A percentile compares a stretch with the other conserved stretches of the same genome.
Evolutionary conservation across 1,140 invertebrate species (phyloP).

Genomic region (Brachionus rotundiformis): DNA sequence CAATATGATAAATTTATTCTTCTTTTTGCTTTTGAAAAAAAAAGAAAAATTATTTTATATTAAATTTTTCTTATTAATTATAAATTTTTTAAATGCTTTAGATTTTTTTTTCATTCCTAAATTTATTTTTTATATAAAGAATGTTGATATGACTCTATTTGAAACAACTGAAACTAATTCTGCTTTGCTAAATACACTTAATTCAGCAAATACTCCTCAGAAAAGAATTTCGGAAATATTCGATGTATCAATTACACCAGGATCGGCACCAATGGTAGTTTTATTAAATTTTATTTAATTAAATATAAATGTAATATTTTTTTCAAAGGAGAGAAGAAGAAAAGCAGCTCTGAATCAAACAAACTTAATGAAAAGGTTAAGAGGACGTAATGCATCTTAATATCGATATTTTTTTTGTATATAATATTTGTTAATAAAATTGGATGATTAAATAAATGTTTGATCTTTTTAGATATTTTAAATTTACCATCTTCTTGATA

Average conservation of each 20-base stretch:
- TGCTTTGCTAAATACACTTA: neutral
- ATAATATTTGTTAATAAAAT: conserved; percentile 29
- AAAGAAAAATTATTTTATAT: no score
- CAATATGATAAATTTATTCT: no score
- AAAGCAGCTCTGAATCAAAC: conserved; percentile 51
- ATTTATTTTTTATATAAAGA: no score
- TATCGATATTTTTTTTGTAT: neutral
- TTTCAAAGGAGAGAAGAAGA: conserved; percentile 33
- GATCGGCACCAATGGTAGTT: conserved; percentile 14
- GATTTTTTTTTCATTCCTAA: no score
- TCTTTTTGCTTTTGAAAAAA: no score
- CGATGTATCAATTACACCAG: conserved; percentile 23
- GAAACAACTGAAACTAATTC: conserved; percentile 26
- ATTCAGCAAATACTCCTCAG: conserved; percentile 19
- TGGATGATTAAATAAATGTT: neutral
- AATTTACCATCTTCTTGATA: no score
- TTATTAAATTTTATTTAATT: neutral
- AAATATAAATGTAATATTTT: neutral
- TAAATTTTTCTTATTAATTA: no score
- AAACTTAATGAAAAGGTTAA: conserved; percentile 34
- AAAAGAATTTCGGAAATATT: conserved; percentile 51
- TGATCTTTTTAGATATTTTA: neutral
- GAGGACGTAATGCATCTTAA: conserved; percentile 33
- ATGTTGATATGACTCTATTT: conserved; percentile 11
- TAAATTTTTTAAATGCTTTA: no score